Evolutionary conservation across 2,797 vertebrate species (phyloP), one percentile per base, ranked within the genome.

Genomic region (Novumbra hubbsi): DNA sequence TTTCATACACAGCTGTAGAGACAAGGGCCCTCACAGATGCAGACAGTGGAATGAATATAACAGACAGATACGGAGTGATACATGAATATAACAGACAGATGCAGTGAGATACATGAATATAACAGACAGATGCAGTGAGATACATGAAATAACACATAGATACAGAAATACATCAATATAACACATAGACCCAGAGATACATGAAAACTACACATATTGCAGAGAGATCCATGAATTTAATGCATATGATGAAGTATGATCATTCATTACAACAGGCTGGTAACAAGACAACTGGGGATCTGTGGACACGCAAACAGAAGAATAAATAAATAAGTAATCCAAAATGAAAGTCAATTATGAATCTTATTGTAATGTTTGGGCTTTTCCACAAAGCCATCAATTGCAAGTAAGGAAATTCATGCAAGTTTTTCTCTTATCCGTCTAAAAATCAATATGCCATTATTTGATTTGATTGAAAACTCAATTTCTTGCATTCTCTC

Each of bases 1-100:
- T 52, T 24, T 52, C 67, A 34, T 27, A 63, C 71, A 72, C 57
- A 45, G 70, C 68, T 17, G 50, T 64, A 73, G 49, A 65, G 55
- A 81, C 70, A 67, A 57, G 24, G 73, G 78, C 19, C 75, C 87
- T 77, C 77, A 78, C 90, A 89, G 76, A 82, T 85, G 76, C 80
- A 85, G 87, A 82, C 73, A 90, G 82, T 45, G 41, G 41, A 12
- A 1, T 45, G 77, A 52, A 70, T 73, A 19, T 78, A 80, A 77
- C 41, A 45, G 41, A 45, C 41, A 45, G 41, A 45, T 12, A 3
- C 12, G 14, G 27, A 4, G 73, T 70, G 45, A n/a, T 66, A 48
- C 45, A n/a, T n/a, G 45, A 65, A 8, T 50, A 17, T 41, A 21
- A 34, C 9, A 63, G 11, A 45, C 48, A 57, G 41, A 41, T 41